Base-by-base conservation (phyloP, 1,140 invertebrate genomes). In the Conus ventricosus region DNA sequence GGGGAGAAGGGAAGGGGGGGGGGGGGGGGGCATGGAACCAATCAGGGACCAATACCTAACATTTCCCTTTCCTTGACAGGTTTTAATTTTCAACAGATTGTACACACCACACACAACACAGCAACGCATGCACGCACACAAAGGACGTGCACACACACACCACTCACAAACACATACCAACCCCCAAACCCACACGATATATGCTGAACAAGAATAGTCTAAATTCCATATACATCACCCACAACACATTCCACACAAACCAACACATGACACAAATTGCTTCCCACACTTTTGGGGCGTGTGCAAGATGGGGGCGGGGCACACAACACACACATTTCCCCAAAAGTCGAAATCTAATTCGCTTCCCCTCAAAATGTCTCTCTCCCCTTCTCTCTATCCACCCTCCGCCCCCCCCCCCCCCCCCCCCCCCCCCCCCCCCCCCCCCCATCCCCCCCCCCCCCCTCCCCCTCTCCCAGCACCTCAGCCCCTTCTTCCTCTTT, bases 51-150 rank as follows among this genome's bases (percentile, higher is more conserved):
- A 71, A 13, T 71, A 71, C 6, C 67, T 71, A 11, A 71, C 67
- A 71, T 71, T 71, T n/a, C n/a, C n/a, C 13, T 4, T 71, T 71
- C 15, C 67, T 7, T 71, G 67, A 71, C 67, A 71, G 67, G 67
- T n/a, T 71, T 71, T 23, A 71, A 71, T n/a, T 71, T 82, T 82
- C 54, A 51, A 82, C 39, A 82, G 76, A 80, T 39, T 20, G 53
- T 11, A 51, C 39, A 53, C 80, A 82, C 39, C 25, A 82, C 80
- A 82, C 54, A n/a, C 20, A 57, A 55, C 80, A 53, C 25, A 39
- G 13, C 80, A 82, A 82, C 27, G 39, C 39, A 0, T 23, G 4
- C 25, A 82, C 27, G 3, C 67, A 71, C 15, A 20, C 67, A 20
- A 0, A 20, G 20, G 20, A 17, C 17, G 5, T 71, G 1, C 67